Conservation (phyloP, 2,797 vertebrate genomes). For the Anguilla anguilla region DNA sequence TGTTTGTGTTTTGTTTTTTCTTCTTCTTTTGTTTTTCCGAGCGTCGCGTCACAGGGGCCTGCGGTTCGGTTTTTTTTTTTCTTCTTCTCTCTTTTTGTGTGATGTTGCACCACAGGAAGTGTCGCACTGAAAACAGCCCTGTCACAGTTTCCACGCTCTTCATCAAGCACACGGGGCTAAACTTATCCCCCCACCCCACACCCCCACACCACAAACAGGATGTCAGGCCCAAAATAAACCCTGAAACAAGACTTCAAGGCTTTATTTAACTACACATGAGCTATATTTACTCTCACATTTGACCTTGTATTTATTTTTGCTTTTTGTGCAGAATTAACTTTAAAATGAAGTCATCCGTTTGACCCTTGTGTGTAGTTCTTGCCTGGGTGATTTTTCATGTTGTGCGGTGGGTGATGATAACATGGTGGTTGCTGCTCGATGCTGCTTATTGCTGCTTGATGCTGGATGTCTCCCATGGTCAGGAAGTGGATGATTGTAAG, state of each 20-base stretch:
- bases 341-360: not conserved
- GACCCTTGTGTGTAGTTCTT: not conserved
- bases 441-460: not conserved
- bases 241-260: constrained; percentile 64
- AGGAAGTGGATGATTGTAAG: not conserved
- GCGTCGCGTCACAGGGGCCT: constrained; percentile 66
- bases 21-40: constrained; percentile 57
- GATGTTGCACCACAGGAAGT: constrained; percentile 73
- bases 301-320: constrained; percentile 14
- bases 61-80: not conserved
- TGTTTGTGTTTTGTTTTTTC: constrained; percentile 40
- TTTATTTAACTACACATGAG: constrained; percentile 65
- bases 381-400: not conserved
- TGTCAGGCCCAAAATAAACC: constrained; percentile 73
- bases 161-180: constrained; percentile 69
- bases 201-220: constrained; percentile 66
- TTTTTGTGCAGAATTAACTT: not conserved
- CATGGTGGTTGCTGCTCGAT: not conserved
- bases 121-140: constrained; percentile 76
- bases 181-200: constrained; percentile 62
- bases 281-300: constrained; percentile 66
- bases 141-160: constrained; percentile 80
- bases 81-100: constrained; percentile 73
- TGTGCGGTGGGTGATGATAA: not conserved
- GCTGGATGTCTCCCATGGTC: not conserved